These are phyloP conservation scores for Melinopterus prodromus DNA, from an alignment of 2,888 invertebrate species.

Conservation along the genomic window DNA sequence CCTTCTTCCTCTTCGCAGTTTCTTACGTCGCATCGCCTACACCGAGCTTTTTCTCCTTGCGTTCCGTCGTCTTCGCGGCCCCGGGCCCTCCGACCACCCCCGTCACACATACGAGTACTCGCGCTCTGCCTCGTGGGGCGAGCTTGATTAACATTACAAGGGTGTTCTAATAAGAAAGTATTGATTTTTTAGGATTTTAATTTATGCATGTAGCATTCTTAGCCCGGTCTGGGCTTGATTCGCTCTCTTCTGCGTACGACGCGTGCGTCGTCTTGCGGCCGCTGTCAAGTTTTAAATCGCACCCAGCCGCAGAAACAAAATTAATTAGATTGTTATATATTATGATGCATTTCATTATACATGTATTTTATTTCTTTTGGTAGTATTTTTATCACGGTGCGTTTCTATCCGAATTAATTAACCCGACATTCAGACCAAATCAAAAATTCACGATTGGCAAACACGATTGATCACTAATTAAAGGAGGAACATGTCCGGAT, in stretches of 20 bases:
- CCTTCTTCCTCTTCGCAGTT: conserved; percentile 15
- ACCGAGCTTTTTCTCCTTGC: conserved; percentile 21
- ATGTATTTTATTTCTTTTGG: neutral
- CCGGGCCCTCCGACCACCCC: conserved; percentile 27
- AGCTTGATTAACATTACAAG: conserved; percentile 57
- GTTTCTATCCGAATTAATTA: too few relatives aligned
- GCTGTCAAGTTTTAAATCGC: neutral
- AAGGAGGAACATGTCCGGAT: too few relatives aligned
- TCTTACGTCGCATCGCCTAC: conserved; percentile 14
- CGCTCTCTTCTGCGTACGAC: neutral
- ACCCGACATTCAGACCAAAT: too few relatives aligned
- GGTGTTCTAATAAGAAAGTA: conserved; percentile 57
- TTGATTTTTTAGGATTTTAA: conserved; percentile 59
- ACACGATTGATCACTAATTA: too few relatives aligned
- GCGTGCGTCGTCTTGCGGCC: neutral
- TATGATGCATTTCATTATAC: neutral
- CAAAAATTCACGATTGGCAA: too few relatives aligned
- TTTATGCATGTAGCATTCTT: conserved; percentile 58
- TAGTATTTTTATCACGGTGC: too few relatives aligned
- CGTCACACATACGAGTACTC: conserved; percentile 41
- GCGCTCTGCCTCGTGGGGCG: conserved; percentile 33
- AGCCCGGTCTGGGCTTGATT: neutral
- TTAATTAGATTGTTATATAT: neutral
- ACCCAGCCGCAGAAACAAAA: neutral
- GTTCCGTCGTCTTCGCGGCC: neutral